Percentiles rank a stretch among this genome's conserved stretches.
Evolutionary conservation across 2,113 vertebrate genomes (phyloP).

Genomic region (Propithecus coquereli): DNA sequence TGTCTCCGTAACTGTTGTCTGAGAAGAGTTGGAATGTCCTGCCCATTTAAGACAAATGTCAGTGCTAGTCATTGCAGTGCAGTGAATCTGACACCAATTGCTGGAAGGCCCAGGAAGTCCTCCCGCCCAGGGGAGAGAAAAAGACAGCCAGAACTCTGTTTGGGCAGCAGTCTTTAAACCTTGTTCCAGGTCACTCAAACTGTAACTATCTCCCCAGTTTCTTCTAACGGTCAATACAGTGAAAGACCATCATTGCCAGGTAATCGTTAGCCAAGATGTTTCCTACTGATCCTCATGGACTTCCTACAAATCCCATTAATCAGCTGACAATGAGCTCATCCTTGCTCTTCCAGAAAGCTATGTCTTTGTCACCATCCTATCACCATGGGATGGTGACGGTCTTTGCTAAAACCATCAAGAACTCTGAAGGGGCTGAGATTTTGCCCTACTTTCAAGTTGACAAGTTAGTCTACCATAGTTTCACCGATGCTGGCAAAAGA

Average conservation of each 20-base stretch:
- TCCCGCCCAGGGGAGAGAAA: neutral
- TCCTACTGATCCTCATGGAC: neutral
- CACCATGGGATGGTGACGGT: no score
- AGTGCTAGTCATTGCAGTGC: no score
- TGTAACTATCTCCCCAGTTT: neutral
- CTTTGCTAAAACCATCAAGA: neutral
- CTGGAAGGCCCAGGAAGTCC: neutral
- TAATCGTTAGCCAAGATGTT: neutral
- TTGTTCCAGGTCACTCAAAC: no score
- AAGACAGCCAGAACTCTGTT: neutral
- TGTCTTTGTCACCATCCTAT: neutral
- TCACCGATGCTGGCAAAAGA: neutral
- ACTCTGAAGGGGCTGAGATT: neutral
- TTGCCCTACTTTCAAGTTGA: neutral
- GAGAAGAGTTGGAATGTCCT: neutral
- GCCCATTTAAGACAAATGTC: no score
- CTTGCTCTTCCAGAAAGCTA: neutral
- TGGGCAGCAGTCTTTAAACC: neutral
- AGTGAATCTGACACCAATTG: neutral
- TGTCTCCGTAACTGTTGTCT: neutral
- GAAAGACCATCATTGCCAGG: neutral
- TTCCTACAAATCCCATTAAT: neutral
- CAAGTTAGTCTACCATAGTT: neutral
- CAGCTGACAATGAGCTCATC: neutral
- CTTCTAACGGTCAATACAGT: neutral